Conservation (phyloP, 2,797 vertebrate genomes). For the Salarias fasciatus region DNA sequence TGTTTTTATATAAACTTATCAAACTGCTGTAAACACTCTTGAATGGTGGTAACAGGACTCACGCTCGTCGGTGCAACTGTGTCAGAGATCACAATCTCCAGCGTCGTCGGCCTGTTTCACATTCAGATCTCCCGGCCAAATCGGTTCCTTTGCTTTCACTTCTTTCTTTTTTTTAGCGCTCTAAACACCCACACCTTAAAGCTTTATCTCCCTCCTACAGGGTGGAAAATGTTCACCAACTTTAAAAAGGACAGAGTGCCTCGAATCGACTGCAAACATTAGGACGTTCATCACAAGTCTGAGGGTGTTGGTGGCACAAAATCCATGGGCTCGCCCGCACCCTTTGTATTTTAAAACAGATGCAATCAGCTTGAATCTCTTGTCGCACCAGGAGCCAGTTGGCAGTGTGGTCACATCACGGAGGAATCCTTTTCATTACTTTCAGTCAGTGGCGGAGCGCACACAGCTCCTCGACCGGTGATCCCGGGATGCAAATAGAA, state of each 20-base stretch:
- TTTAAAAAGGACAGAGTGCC: constrained; percentile 2
- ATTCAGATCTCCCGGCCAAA: too few species aligned
- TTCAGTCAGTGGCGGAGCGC: too few species aligned
- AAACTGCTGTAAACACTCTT: too few species aligned
- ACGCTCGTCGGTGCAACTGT: too few species aligned
- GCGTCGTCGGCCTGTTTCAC: too few species aligned
- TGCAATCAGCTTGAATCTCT: constrained; percentile 7
- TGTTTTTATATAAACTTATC: too few species aligned
- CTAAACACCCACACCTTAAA: too few species aligned
- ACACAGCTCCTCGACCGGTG: too few species aligned
- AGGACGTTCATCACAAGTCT: constrained; percentile 18
- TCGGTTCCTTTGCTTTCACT: too few species aligned
- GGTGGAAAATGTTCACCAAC: background rate
- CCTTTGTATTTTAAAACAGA: constrained; percentile 7
- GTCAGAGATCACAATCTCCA: too few species aligned
- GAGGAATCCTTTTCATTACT: background rate
- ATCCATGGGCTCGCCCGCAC: constrained; percentile 20
- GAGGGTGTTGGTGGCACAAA: constrained; percentile 29
- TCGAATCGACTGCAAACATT: background rate
- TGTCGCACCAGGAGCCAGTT: background rate
- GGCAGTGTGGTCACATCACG: constrained; percentile 3
- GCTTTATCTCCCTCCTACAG: background rate
- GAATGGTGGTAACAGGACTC: too few species aligned
- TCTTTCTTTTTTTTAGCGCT: background rate
- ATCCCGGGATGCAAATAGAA: too few species aligned